Evolutionary conservation across 2,113 vertebrate species (phyloP).

Genomic region (Colossoma macropomum): DNA sequence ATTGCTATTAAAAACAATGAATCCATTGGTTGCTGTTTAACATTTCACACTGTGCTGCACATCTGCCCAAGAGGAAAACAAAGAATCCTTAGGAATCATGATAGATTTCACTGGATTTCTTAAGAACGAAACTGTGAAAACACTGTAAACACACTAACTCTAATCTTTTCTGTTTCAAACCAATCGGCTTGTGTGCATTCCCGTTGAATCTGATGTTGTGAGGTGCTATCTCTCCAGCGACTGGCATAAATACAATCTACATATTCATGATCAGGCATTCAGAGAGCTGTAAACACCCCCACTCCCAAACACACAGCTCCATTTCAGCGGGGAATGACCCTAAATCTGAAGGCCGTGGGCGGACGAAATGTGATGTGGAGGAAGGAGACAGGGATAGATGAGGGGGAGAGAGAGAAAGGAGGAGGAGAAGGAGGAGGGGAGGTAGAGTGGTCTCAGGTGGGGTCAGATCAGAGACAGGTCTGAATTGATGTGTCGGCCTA

Average conservation of each 20-base stretch:
- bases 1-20: too few species aligned
- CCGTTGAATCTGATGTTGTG: background rate
- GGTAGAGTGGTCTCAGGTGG: slow-evolving; percentile 34
- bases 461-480: slow-evolving; percentile 49
- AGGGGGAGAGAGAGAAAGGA: background rate
- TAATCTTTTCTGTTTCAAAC: background rate
- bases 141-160: background rate
- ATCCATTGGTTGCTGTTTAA: too few species aligned
- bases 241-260: slow-evolving; percentile 22
- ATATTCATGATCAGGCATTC: slow-evolving; percentile 62
- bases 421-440: slow-evolving; percentile 2
- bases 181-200: background rate
- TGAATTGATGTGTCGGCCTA: slow-evolving; percentile 19
- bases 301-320: background rate
- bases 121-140: background rate
- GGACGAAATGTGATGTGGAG: slow-evolving; percentile 59
- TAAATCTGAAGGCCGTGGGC: slow-evolving; percentile 35
- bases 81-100: background rate
- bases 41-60: too few species aligned
- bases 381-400: slow-evolving; percentile 63
- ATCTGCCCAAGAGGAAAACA: too few species aligned
- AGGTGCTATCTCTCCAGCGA: background rate
- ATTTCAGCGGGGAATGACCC: slow-evolving; percentile 45
- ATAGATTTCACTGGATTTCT: background rate
- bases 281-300: background rate